Evolutionary conservation across 1,140 invertebrate species (phyloP).

Genomic region (Chironomus striatipennis): DNA sequence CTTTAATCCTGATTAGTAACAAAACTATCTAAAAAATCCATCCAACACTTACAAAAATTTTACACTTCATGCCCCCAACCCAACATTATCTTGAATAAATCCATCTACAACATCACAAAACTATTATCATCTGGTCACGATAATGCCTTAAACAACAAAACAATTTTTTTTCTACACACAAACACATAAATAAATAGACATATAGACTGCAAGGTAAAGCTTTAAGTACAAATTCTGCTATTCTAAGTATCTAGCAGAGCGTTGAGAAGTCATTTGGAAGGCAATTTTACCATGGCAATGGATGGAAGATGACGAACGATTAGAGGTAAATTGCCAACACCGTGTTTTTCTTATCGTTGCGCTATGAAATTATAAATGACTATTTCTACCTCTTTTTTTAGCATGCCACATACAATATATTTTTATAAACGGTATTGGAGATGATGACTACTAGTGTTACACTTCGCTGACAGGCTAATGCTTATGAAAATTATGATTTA

Average conservation of each 20-base stretch:
- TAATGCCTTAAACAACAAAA: conserved; percentile 15
- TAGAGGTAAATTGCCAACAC: neutral
- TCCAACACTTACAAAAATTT: no score
- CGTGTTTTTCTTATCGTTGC: neutral
- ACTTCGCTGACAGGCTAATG: conserved; percentile 7
- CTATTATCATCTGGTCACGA: conserved; percentile 23
- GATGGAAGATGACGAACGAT: conserved; percentile 5
- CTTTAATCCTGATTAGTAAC: no score
- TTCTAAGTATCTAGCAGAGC: conserved; percentile 18
- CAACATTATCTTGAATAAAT: neutral
- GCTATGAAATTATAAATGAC: conserved; percentile 13
- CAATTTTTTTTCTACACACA: neutral
- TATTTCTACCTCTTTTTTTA: no score
- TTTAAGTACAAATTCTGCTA: neutral
- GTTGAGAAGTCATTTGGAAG: neutral
- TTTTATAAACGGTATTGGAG: neutral
- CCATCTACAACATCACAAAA: neutral
- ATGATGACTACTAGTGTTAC: conserved; percentile 15
- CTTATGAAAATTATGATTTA: conserved; percentile 3
- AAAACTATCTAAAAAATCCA: no score
- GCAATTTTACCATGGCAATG: neutral
- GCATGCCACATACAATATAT: no score
- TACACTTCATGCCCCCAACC: neutral
- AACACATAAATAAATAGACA: no score
- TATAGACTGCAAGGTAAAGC: no score